These are phyloP conservation scores for Tolypeutes matacus DNA, from an alignment of 2,797 vertebrate species.

Conservation along the genomic window DNA sequence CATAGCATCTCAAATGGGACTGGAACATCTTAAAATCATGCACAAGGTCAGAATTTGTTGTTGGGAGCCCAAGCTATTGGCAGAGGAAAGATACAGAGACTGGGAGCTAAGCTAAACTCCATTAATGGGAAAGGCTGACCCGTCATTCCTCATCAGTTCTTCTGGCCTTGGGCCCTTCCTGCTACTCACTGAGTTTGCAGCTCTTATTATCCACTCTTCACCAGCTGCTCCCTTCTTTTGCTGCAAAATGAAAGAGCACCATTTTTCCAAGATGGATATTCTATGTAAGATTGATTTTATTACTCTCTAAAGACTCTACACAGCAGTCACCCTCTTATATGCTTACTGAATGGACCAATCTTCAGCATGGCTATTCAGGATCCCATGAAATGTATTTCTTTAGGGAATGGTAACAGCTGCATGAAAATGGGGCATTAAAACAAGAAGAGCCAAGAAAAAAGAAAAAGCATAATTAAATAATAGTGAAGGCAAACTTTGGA, in stretches of 20 bases:
- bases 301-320: not conserved
- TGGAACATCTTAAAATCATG: slow-evolving; percentile 18
- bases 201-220: not conserved
- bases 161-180: slow-evolving; percentile 14
- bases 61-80: not conserved
- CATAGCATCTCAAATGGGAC: not conserved
- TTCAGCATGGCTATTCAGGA: not conserved
- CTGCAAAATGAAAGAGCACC: not conserved
- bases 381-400: not conserved
- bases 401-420: not conserved
- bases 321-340: not conserved
- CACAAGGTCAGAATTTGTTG: not conserved
- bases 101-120: not conserved
- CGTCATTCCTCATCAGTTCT: not conserved
- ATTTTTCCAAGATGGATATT: slow-evolving; percentile 15
- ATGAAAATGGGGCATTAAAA: slow-evolving; percentile 8
- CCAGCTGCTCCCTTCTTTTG: slow-evolving; percentile 47
- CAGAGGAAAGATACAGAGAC: not conserved
- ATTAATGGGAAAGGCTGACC: not conserved
- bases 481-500: not conserved
- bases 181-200: not conserved
- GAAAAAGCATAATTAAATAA: slow-evolving; percentile 39
- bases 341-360: not conserved
- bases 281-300: slow-evolving; percentile 26
- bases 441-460: not conserved